Evolutionary conservation across 2,888 invertebrate species (phyloP).

Genomic region (Trachelus tabidus): DNA sequence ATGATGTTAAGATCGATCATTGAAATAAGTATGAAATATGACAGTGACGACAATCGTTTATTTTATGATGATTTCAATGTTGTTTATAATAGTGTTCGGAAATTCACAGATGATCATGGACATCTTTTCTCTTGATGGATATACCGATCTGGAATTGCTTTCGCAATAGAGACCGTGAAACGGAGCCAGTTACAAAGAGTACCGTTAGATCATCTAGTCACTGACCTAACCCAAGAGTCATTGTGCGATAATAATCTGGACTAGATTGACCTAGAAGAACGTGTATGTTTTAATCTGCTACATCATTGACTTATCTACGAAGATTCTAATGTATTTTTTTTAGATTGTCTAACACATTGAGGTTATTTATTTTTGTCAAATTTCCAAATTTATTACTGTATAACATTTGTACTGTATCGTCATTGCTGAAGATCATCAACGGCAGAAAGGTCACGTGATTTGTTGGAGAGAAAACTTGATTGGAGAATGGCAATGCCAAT

Average conservation of each 20-base stretch:
- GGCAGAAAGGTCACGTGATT: background rate
- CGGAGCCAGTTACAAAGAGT: constrained; percentile 8
- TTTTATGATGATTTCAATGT: background rate
- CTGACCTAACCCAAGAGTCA: constrained; percentile 23
- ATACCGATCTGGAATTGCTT: background rate
- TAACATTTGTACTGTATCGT: background rate
- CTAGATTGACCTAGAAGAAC: constrained; percentile 8
- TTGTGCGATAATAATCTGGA: constrained; percentile 19
- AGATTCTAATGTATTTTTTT: background rate
- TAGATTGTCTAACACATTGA: background rate
- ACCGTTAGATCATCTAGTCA: constrained; percentile 32
- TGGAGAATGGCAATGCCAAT: background rate
- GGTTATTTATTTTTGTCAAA: background rate
- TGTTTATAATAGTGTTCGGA: background rate
- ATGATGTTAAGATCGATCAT: background rate
- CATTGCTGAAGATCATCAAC: background rate
- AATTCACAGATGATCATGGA: background rate
- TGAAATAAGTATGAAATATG: background rate
- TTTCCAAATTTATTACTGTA: background rate
- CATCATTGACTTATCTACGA: background rate
- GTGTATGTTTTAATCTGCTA: background rate
- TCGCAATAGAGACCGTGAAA: constrained; percentile 7
- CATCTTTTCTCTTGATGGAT: background rate
- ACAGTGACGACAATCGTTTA: background rate
- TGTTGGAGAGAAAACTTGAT: background rate